Percentiles rank a stretch among this genome's conserved stretches.
These are phyloP conservation scores for Myripristis jacobus DNA, from an alignment of 2,797 vertebrate species.

Conservation along the genomic window DNA sequence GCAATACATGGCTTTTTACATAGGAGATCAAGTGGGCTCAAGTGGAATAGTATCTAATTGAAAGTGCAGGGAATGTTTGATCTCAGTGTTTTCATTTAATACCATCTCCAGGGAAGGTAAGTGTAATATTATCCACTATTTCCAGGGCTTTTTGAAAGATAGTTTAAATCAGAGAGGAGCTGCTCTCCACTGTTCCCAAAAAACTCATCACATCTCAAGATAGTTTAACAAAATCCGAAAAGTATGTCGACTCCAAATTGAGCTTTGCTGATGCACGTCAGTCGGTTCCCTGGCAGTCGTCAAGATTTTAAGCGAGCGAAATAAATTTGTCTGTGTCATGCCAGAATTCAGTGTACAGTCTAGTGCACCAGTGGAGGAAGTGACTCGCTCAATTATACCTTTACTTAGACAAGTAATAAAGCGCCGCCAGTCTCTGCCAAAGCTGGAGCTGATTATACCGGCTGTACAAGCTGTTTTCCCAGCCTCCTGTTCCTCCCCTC, in stretches of 20 bases:
- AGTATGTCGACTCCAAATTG: neutral
- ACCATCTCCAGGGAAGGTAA: conserved; percentile 43
- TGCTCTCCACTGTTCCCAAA: conserved; percentile 11
- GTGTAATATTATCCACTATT: conserved; percentile 37
- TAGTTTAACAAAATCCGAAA: neutral
- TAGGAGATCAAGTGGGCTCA: conserved; percentile 64
- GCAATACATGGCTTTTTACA: conserved; percentile 58
- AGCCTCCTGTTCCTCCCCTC: conserved; percentile 69
- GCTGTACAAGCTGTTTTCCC: conserved; percentile 77
- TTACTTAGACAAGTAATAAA: conserved; percentile 76
- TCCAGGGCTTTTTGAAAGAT: conserved; percentile 37
- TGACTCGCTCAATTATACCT: conserved; percentile 75
- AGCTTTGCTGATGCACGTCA: conserved; percentile 28
- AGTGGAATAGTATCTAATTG: conserved; percentile 64
- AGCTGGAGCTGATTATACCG: conserved; percentile 65
- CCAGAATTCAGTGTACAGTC: conserved; percentile 30
- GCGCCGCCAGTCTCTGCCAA: conserved; percentile 70
- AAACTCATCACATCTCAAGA: neutral
- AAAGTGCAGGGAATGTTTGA: conserved; percentile 66
- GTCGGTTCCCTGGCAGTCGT: conserved; percentile 34
- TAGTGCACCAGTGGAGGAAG: conserved; percentile 52
- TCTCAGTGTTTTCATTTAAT: conserved; percentile 65
- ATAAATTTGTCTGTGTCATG: conserved; percentile 28
- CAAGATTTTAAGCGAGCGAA: conserved; percentile 29
- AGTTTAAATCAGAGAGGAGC: conserved; percentile 37